Conservation (phyloP, 2,113 vertebrate genomes). For the Leptosomus discolor region DNA sequence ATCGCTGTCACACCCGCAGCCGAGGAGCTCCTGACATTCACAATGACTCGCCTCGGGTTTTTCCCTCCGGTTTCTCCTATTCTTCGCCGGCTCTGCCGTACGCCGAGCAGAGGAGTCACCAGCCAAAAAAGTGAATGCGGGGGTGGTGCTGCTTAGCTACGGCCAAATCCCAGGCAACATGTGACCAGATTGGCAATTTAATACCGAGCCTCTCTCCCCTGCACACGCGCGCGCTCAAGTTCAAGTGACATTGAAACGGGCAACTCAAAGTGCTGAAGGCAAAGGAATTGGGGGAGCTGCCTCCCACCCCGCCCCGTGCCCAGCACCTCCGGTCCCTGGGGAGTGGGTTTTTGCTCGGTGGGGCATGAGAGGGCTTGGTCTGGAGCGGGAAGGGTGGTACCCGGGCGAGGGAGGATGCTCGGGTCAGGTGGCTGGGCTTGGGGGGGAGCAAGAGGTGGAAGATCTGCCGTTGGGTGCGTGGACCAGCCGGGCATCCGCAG, state of each 20-base stretch:
- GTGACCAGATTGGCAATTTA: slow-evolving; percentile 43
- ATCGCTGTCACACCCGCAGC: slow-evolving; percentile 32
- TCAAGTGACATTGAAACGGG: slow-evolving; percentile 50
- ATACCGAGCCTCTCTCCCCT: not conserved
- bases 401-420: not conserved
- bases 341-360: not conserved
- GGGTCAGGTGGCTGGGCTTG: fast-evolving
- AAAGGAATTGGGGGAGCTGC: not conserved
- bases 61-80: slow-evolving; percentile 3
- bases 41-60: slow-evolving; percentile 39
- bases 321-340: fast-evolving
- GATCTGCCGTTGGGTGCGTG: not conserved
- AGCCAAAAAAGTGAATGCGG: slow-evolving; percentile 39
- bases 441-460: not conserved
- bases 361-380: not conserved
- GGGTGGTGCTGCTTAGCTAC: slow-evolving; percentile 54
- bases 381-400: not conserved
- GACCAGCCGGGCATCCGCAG: not conserved
- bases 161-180: slow-evolving; percentile 48
- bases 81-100: slow-evolving; percentile 37
- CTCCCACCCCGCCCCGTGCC: no score
- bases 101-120: slow-evolving; percentile 50
- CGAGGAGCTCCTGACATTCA: slow-evolving; percentile 58
- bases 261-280: not conserved
- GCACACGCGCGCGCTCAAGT: not conserved